Evolutionary conservation across 2,888 invertebrate genomes (phyloP).

Genomic region (Habrosyne pyritoides): DNA sequence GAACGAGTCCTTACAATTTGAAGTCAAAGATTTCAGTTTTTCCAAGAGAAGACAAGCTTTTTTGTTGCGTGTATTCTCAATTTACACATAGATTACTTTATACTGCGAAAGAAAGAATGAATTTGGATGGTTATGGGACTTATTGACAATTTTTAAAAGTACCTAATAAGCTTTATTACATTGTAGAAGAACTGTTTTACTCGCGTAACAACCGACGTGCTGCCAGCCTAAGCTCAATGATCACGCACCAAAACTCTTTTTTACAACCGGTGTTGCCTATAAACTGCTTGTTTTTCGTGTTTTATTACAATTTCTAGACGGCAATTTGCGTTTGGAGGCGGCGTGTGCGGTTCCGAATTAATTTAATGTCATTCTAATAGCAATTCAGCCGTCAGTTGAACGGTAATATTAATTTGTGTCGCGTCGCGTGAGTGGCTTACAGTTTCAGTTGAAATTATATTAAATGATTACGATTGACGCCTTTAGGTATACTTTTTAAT

Average conservation of each 20-base stretch:
- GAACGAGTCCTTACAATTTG: too few species aligned
- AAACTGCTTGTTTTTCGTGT: constrained; percentile 1
- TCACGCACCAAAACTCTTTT: background rate
- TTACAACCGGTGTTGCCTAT: background rate
- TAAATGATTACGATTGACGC: too few species aligned
- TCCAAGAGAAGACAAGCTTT: too few species aligned
- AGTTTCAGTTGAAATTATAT: background rate
- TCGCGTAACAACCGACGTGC: background rate
- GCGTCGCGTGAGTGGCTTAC: constrained; percentile 10
- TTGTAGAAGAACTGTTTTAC: background rate
- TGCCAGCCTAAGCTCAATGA: background rate
- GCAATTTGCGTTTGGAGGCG: background rate
- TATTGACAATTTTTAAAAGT: too few species aligned
- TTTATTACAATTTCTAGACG: background rate
- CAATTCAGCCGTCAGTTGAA: constrained; percentile 11
- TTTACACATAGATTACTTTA: too few species aligned
- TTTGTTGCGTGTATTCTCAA: too few species aligned
- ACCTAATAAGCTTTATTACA: too few species aligned
- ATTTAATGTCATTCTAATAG: constrained; percentile 2
- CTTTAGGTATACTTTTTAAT: too few species aligned
- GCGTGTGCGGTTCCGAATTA: constrained; percentile 1
- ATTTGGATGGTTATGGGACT: too few species aligned
- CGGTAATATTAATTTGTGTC: constrained; percentile 8
- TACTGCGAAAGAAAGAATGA: too few species aligned
- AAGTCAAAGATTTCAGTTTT: too few species aligned